Base-by-base conservation (phyloP, 2,113 vertebrate genomes). In the Pteronura brasiliensis region DNA sequence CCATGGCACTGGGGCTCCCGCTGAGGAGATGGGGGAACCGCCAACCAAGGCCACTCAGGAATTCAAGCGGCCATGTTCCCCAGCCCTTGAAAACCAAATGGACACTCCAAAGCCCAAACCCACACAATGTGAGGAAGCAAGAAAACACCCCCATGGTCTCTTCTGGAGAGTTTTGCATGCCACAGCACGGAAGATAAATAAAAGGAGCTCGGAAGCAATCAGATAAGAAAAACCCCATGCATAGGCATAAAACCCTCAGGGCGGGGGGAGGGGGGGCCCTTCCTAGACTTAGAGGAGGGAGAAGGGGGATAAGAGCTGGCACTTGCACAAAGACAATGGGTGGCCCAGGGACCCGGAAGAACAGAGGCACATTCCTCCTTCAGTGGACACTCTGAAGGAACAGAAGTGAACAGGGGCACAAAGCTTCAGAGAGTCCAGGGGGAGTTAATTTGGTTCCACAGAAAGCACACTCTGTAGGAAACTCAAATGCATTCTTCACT, bases 261-360 rank as follows among this genome's bases (percentile, higher is more conserved):
- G 55, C 23, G 4, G 85, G 39, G 34, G 39, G 44, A 52, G 91
- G 88, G 49, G 34, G 20, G 95, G 81, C 93, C 31, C 6, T 85
- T 96, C 77, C 31, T 39, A 69, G 93, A 55, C 79, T 61, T 96
- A 57, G 25, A 74, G 82, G 96, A 79, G 80, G 79, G 83, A 89
- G 92, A 97, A 84, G 83, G 82, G 67, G 76, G 90, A 63, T 83
- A 97, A 97, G 95, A 92, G 83, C 74, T 27, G 89, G 93, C 92
- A 85, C 82, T 63, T 77, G 80, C 96, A 59, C 3, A 13, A 76
- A 96, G 95, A 90, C 15, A 93, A 90, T 15, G 74, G 27, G 55
- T 0, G 4, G 27, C 67, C 52, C 1, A 23, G 20, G 67, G 47
- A 55, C 10, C 0, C 63, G 7, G 42, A 59, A 34, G 31, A 80